Evolutionary conservation across 2,888 invertebrate genomes (phyloP).

Genomic region (Caenorhabditis sulstoni): DNA sequence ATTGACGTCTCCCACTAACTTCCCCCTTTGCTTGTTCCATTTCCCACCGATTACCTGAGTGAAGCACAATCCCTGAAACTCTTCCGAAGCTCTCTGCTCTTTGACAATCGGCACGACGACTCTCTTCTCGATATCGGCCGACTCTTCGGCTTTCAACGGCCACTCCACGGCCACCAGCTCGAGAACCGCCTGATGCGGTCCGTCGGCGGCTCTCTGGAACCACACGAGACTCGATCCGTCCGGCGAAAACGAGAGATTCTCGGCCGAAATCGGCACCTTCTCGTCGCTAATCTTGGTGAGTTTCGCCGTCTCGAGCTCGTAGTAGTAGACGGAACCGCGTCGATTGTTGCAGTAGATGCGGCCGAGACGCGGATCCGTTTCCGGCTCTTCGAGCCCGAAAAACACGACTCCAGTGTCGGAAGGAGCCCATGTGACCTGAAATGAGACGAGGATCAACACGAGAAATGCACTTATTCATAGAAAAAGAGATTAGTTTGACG

Average conservation of each 20-base stretch:
- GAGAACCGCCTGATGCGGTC: slow-evolving; percentile 74
- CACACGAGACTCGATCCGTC: slow-evolving; percentile 69
- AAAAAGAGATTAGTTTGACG: too few relatives aligned
- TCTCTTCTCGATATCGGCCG: slow-evolving; percentile 20
- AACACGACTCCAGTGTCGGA: slow-evolving; percentile 78
- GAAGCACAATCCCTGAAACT: slow-evolving; percentile 59
- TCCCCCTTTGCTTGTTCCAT: not conserved
- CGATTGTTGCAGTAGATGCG: slow-evolving; percentile 75
- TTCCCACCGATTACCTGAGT: slow-evolving; percentile 14
- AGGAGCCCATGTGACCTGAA: slow-evolving; percentile 76
- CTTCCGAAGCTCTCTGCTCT: slow-evolving; percentile 18
- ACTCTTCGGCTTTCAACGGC: slow-evolving; percentile 52
- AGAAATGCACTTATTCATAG: not conserved
- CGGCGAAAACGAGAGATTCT: slow-evolving; percentile 70
- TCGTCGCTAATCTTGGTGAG: slow-evolving; percentile 61
- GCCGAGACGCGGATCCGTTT: slow-evolving; percentile 73
- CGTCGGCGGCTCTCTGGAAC: slow-evolving; percentile 70
- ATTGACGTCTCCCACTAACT: too few relatives aligned
- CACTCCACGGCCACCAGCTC: slow-evolving; percentile 69
- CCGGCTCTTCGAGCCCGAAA: slow-evolving; percentile 70
- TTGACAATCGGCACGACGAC: slow-evolving; percentile 68
- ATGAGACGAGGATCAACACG: too few relatives aligned
- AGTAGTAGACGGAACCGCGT: slow-evolving; percentile 73
- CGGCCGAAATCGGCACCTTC: slow-evolving; percentile 45
- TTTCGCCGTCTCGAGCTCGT: slow-evolving; percentile 68